Evolutionary conservation across 1,140 invertebrate genomes (phyloP).

Genomic region (Pararge aegeria): DNA sequence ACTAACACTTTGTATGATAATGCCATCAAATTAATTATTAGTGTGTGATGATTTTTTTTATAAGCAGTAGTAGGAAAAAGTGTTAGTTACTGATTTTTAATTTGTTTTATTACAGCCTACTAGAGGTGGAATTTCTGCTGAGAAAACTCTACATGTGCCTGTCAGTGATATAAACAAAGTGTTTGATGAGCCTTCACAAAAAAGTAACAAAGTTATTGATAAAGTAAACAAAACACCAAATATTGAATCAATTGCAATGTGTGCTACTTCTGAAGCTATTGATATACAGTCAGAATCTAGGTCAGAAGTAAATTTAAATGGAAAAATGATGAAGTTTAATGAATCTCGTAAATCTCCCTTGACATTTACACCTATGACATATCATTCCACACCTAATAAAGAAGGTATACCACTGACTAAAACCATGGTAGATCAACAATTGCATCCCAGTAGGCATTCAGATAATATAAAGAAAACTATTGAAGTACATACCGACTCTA

Average conservation of each 20-base stretch:
- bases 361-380: constrained; percentile 64
- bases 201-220: constrained; percentile 51
- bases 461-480: constrained; percentile 73
- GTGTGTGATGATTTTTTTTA: too few species aligned
- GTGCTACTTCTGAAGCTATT: constrained; percentile 19
- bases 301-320: constrained; percentile 59
- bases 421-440: constrained; percentile 67
- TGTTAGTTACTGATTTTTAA: not conserved
- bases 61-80: too few species aligned
- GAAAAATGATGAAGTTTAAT: constrained; percentile 64
- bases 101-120: constrained; percentile 49
- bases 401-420: constrained; percentile 69
- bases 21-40: too few species aligned
- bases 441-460: constrained; percentile 66
- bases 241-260: constrained; percentile 21
- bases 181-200: constrained; percentile 43
- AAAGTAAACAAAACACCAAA: constrained; percentile 37
- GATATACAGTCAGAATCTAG: constrained; percentile 37
- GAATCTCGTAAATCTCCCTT: constrained; percentile 69
- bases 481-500: constrained; percentile 66
- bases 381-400: constrained; percentile 71
- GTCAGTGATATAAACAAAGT: constrained; percentile 53
- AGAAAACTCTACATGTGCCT: constrained; percentile 49
- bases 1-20: too few species aligned
- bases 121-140: constrained; percentile 45